A percentile compares a stretch with the other conserved stretches of the same genome.
Conservation (phyloP, 2,888 invertebrate genomes). For the Pachymerium ferrugineum region DNA sequence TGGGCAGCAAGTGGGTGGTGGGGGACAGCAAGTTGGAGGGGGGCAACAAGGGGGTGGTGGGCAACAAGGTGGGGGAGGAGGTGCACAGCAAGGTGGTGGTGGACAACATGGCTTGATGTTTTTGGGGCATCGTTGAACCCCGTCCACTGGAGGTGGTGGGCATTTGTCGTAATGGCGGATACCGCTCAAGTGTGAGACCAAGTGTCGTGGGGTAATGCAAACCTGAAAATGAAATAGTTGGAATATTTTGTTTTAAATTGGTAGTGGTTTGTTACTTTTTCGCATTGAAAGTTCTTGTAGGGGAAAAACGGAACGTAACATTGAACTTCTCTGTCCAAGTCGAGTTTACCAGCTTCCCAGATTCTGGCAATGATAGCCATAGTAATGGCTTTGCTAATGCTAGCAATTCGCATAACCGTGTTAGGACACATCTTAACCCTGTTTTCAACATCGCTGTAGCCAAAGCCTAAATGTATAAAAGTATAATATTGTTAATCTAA, state of each 20-base stretch:
- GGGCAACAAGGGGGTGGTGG: background rate
- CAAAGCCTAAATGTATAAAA: conserved; percentile 47
- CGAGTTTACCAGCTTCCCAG: conserved; percentile 52
- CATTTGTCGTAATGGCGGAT: conserved; percentile 53
- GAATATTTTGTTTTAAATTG: no score
- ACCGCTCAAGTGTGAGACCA: conserved; percentile 54
- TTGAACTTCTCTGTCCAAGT: conserved; percentile 53
- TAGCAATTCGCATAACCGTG: conserved; percentile 56
- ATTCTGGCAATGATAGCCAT: conserved; percentile 53
- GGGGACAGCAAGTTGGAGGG: background rate
- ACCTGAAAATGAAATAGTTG: conserved; percentile 42
- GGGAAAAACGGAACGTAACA: conserved; percentile 54
- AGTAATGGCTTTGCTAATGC: conserved; percentile 56
- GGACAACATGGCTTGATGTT: background rate
- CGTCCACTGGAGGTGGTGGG: conserved; percentile 1
- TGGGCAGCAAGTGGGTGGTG: background rate
- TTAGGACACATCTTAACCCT: conserved; percentile 47
- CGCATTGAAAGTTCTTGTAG: conserved; percentile 49
- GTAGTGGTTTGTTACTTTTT: no score
- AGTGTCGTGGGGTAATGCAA: conserved; percentile 52
- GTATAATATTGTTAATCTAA: background rate
- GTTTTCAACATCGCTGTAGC: conserved; percentile 55
- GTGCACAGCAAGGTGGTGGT: background rate
- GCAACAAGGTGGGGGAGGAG: background rate
- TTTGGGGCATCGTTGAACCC: background rate